phyloP scores from a whole-genome alignment of 2,797 vertebrate species.

The Danionella dracula region DNA sequence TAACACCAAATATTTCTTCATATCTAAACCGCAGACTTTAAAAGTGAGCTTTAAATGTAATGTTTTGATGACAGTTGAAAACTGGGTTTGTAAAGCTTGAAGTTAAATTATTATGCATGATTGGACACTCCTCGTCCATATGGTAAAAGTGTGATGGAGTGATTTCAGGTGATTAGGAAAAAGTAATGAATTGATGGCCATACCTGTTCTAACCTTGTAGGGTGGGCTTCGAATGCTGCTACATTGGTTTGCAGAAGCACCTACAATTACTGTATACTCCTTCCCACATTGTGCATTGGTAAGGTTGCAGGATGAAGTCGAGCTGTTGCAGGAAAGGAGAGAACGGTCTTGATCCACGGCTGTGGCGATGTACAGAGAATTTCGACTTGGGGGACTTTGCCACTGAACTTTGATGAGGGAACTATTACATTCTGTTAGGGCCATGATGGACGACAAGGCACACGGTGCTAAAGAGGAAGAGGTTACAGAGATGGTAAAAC shows the following conservation, averaged over 20 bases:
- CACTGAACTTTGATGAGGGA: conserved; percentile 59
- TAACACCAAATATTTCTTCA: too few relatives aligned
- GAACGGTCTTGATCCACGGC: conserved; percentile 56
- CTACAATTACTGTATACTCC: conserved; percentile 61
- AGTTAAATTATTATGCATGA: too few relatives aligned
- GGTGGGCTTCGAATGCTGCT: conserved; percentile 59
- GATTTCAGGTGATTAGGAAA: too few relatives aligned
- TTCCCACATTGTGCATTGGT: conserved; percentile 53
- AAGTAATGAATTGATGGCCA: not conserved
- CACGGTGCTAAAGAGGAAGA: conserved; percentile 56
- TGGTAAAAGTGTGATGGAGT: too few relatives aligned
- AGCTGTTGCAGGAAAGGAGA: conserved; percentile 57
- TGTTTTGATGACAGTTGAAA: too few relatives aligned
- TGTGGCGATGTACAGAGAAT: conserved; percentile 50
- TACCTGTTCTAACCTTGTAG: conserved; percentile 63
- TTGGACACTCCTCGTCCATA: too few relatives aligned
- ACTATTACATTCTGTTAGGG: conserved; percentile 53
- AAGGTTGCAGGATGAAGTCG: conserved; percentile 58
- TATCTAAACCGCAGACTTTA: too few relatives aligned
- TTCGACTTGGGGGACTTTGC: conserved; percentile 33
- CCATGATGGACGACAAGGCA: conserved; percentile 54
- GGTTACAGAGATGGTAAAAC: not conserved
- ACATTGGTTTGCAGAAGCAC: conserved; percentile 57
- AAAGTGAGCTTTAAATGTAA: too few relatives aligned
- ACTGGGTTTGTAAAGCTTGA: too few relatives aligned